Base-by-base conservation (phyloP, 1,140 invertebrate species). In the Aculops lycopersici region DNA sequence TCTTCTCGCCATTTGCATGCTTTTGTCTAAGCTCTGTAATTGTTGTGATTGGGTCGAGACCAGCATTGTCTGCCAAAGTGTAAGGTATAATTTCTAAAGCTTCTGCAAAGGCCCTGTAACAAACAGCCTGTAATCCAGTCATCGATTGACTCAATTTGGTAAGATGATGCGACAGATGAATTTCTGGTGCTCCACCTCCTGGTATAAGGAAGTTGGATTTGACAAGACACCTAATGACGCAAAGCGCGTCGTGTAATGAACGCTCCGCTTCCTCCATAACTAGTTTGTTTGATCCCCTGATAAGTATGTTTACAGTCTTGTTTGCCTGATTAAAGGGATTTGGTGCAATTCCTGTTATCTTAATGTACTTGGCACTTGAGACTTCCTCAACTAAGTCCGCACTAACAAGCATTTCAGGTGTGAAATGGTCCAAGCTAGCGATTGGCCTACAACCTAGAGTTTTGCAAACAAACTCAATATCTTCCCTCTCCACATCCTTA, bases 11-110 rank as follows among this genome's bases (percentile, higher is more conserved):
- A 43, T 71, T 63, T 1, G 81, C 81, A 60, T 98, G 88, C 51
- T 75, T 67, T 53, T 83, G 92, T 41, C 90, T 67, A 40, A 98
- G 63, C 58, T 95, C 86, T 0, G 90, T 97, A 1, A 98, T 88
- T 1, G 88, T 95, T 38, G 75, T 58, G 54, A 98, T 94, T 0
- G 92, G 75, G 60, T 90, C 95, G 2, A 98, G 62, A n/a, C 92
- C 90, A 18, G 90, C 88, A 59, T 98, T 98, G 61, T 98, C 92
- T n/a, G 92, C 83, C 40, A 98, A 61, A 2, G 92, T 98, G 39
- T 73, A 88, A 2, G 92, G 92, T 53, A 98, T 79, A 3, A 97
- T 72, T 62, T 95, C 86, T 17, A 98, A 60, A 1, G 90, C 83
- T 55, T 92, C 77, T 5, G 88, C 83, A 64, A 80, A 98, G 1